Percentiles rank a stretch among this genome's conserved stretches.
phyloP scores from a whole-genome alignment of 1,140 invertebrate genomes.

The Diploscapter pachys region DNA sequence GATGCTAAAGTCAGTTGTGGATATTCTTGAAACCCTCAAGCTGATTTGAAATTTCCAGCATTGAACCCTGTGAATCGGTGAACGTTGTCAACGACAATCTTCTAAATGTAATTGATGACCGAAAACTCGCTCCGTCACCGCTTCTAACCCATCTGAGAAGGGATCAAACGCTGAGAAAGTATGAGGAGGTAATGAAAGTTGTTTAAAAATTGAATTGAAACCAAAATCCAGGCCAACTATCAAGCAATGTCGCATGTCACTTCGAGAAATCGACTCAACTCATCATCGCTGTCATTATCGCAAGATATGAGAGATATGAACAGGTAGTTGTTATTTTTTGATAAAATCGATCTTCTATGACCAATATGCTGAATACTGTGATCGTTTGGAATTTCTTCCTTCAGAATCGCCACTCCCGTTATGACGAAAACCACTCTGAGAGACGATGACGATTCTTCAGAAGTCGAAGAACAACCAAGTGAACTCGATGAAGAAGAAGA shows the following conservation, averaged over 20 bases:
- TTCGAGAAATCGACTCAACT: constrained; percentile 25
- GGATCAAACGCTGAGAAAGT: constrained; percentile 32
- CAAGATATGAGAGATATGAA: constrained; percentile 33
- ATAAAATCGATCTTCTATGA: too few species aligned
- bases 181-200: constrained; percentile 23
- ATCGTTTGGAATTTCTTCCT: too few species aligned
- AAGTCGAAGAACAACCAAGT: too few species aligned
- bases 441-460: too few species aligned
- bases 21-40: background rate
- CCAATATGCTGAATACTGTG: too few species aligned
- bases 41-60: background rate
- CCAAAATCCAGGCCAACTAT: constrained; percentile 7
- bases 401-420: too few species aligned
- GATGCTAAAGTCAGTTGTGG: background rate
- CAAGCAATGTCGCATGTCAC: constrained; percentile 11
- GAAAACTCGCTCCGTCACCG: constrained; percentile 12
- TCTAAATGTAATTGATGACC: constrained; percentile 18
- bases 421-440: too few species aligned
- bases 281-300: constrained; percentile 30
- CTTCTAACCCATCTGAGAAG: constrained; percentile 21
- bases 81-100: constrained; percentile 3
- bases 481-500: too few species aligned
- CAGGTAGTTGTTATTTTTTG: constrained; percentile 1
- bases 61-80: background rate
- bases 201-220: background rate